Evolutionary conservation across 1,140 invertebrate species (phyloP).

Genomic region (Brachionus paranguensis): DNA sequence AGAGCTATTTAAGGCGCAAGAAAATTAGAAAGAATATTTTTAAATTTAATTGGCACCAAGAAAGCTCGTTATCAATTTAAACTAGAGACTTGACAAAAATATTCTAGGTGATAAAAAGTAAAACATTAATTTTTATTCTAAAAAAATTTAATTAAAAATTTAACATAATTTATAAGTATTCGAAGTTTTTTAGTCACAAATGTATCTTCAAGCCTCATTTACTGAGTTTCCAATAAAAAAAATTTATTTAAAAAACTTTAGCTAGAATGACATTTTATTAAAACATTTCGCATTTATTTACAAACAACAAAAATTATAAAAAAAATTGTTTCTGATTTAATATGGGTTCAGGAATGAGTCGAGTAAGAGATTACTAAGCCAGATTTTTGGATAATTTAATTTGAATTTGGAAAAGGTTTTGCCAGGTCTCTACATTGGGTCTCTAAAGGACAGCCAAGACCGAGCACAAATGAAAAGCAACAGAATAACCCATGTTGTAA

Average conservation of each 20-base stretch:
- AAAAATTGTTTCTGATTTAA: not conserved
- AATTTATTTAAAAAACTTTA: not conserved
- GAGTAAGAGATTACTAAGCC: not conserved
- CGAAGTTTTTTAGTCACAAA: not conserved
- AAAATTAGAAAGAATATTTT: not conserved
- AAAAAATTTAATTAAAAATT: not conserved
- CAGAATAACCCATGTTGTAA: slow-evolving; percentile 87
- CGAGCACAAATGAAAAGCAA: slow-evolving; percentile 73
- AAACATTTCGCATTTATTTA: not conserved
- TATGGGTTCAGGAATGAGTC: slow-evolving; percentile 39
- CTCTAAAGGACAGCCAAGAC: slow-evolving; percentile 80
- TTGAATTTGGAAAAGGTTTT: not conserved
- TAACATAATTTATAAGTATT: slow-evolving; percentile 19
- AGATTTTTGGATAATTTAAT: not conserved
- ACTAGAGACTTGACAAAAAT: not conserved
- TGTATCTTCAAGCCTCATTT: not conserved
- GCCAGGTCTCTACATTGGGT: slow-evolving; percentile 58
- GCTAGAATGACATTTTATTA: not conserved
- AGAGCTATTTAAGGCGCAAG: not conserved
- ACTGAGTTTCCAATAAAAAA: not conserved
- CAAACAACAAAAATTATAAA: not conserved
- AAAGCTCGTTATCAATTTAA: not conserved
- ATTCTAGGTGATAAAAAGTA: not conserved
- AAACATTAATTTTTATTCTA: not conserved
- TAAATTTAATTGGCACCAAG: not conserved